These are phyloP conservation scores for Chrysolina oricalcia DNA, from an alignment of 2,888 invertebrate genomes.

Conservation along the genomic window DNA sequence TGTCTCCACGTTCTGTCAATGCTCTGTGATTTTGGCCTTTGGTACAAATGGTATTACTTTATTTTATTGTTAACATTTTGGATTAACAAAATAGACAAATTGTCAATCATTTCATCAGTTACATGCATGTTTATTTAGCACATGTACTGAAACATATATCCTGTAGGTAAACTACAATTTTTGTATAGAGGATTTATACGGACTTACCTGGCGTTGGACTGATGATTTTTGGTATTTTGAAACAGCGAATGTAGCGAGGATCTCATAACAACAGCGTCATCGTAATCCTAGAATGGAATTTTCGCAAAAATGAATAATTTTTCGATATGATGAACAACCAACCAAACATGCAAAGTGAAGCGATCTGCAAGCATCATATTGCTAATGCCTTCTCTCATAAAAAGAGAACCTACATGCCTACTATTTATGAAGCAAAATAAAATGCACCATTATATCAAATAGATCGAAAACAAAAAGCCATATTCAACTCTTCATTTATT, in stretches of 20 bases:
- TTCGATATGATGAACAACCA: conserved; percentile 40
- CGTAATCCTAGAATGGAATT: conserved; percentile 62
- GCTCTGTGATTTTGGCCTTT: too few species aligned
- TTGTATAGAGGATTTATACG: too few species aligned
- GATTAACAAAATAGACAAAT: too few species aligned
- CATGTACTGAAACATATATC: too few species aligned
- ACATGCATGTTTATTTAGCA: too few species aligned
- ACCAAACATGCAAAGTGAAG: conserved; percentile 44
- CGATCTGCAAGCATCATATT: conserved; percentile 25
- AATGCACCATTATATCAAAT: neutral
- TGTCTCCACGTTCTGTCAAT: too few species aligned
- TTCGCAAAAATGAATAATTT: conserved; percentile 30
- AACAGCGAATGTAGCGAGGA: conserved; percentile 66
- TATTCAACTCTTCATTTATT: neutral
- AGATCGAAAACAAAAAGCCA: neutral
- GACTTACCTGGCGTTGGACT: conserved; percentile 54
- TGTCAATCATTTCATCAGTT: too few species aligned
- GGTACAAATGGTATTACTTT: too few species aligned
- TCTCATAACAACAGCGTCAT: conserved; percentile 64
- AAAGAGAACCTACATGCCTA: conserved; percentile 46
- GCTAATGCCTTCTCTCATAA: conserved; percentile 51
- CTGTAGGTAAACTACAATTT: too few species aligned
- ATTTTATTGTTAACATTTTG: too few species aligned
- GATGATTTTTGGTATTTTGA: conserved; percentile 64
- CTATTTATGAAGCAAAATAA: neutral